Evolutionary conservation across 2,888 invertebrate genomes (phyloP).

Genomic region (Creontiades dilutus): DNA sequence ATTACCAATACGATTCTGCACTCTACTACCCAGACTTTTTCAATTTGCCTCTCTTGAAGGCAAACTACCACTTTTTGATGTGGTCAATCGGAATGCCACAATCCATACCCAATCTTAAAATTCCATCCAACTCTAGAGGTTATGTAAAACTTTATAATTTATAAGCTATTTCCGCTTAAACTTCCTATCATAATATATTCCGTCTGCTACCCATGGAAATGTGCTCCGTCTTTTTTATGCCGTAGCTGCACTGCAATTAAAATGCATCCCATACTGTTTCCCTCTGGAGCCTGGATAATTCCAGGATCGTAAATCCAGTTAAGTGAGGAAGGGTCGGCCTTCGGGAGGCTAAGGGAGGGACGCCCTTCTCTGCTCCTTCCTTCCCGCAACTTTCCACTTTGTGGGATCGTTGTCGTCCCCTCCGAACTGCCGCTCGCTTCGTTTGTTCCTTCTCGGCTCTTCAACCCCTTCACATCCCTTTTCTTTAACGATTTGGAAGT

Average conservation of each 20-base stretch:
- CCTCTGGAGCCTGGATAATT: not conserved
- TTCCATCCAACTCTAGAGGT: too few species aligned
- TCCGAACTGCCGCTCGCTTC: not conserved
- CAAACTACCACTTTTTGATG: too few species aligned
- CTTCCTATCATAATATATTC: too few species aligned
- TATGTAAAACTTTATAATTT: too few species aligned
- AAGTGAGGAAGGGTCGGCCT: not conserved
- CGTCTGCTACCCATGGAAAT: too few species aligned
- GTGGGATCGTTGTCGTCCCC: not conserved
- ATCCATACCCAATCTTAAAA: too few species aligned
- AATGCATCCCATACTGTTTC: not conserved
- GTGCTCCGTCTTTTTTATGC: too few species aligned
- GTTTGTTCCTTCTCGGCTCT: not conserved
- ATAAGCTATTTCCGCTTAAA: too few species aligned
- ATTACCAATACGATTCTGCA: too few species aligned
- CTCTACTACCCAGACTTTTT: too few species aligned
- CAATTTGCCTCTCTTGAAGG: too few species aligned
- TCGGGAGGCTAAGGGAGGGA: not conserved
- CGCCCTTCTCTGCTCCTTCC: not conserved
- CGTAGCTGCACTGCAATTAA: not conserved
- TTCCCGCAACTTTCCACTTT: not conserved
- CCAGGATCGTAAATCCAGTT: not conserved
- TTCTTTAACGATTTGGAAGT: not conserved
- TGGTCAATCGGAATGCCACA: too few species aligned
- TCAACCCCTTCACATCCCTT: not conserved